Percentiles rank a stretch among this genome's conserved stretches.
These are phyloP conservation scores for Gryon sp. DNA, from an alignment of 1,140 invertebrate genomes.

Conservation along the genomic window DNA sequence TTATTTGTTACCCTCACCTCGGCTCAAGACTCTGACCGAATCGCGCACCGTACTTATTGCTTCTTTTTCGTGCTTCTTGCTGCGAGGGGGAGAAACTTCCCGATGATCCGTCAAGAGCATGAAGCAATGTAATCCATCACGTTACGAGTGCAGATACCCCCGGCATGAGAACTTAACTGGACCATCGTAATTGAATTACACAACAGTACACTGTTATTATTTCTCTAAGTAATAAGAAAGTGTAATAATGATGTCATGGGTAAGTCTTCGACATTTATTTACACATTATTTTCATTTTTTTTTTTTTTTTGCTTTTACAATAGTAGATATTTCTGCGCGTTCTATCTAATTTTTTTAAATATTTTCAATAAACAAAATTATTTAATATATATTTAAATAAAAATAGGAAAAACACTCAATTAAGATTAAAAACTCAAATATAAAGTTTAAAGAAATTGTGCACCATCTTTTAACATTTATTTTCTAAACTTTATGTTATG, in stretches of 20 bases:
- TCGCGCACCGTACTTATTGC: constrained; percentile 21
- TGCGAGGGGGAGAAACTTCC: constrained; percentile 60
- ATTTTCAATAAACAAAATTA: no score
- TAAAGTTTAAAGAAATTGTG: no score
- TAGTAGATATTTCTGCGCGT: no score
- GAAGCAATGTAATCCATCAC: constrained; percentile 78
- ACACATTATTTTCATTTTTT: no score
- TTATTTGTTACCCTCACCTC: constrained; percentile 49
- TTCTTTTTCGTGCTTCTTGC: constrained; percentile 39
- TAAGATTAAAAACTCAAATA: no score
- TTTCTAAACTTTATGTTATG: no score
- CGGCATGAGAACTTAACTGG: constrained; percentile 59
- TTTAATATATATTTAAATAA: no score
- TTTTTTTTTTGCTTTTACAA: no score
- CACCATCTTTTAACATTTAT: no score
- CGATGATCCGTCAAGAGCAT: constrained; percentile 76
- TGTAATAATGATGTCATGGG: neutral
- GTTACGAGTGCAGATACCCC: constrained; percentile 62
- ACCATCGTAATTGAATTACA: constrained; percentile 49
- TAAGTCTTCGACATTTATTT: no score
- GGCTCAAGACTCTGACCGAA: constrained; percentile 48
- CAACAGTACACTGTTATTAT: constrained; percentile 29
- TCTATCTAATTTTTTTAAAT: no score
- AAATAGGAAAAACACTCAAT: no score
- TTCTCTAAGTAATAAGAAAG: constrained; percentile 44